These are phyloP conservation scores for Dysidea cf. avara DNA, from an alignment of 37 sponge, comb jelly and placozoan genomes.

Conservation along the genomic window DNA sequence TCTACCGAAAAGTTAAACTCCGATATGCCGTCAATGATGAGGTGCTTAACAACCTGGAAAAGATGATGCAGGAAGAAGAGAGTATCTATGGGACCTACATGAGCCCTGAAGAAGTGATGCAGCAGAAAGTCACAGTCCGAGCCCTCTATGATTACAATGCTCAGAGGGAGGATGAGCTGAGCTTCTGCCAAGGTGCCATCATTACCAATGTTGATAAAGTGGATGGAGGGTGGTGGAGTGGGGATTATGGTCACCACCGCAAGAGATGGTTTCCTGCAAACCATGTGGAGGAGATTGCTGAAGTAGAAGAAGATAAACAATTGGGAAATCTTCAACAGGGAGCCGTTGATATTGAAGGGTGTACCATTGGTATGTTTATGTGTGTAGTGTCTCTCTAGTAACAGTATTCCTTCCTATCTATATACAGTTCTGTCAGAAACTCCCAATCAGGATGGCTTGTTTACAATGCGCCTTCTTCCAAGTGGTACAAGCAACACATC, in stretches of 20 bases:
- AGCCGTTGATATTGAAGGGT: conserved; percentile 62
- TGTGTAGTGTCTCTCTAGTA: too few relatives aligned
- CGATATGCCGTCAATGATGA: conserved; percentile 93
- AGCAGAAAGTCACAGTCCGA: conserved; percentile 53
- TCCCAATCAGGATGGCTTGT: neutral
- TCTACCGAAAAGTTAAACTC: conserved; percentile 93
- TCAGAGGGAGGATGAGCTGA: conserved; percentile 76
- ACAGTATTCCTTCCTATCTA: too few relatives aligned
- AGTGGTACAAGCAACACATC: neutral
- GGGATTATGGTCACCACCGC: conserved; percentile 51
- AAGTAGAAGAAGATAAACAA: conserved; percentile 53
- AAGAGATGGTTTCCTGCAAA: conserved; percentile 82
- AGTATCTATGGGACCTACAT: conserved; percentile 24
- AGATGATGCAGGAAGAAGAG: conserved; percentile 10
- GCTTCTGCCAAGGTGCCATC: conserved; percentile 86
- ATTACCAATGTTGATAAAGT: conserved; percentile 92
- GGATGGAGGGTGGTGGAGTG: conserved; percentile 80
- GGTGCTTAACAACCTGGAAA: conserved; percentile 65
- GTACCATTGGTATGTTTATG: conserved; percentile 26
- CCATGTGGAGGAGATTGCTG: conserved; percentile 81
- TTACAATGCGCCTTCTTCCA: neutral
- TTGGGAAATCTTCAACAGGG: conserved; percentile 83
- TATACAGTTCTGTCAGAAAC: neutral
- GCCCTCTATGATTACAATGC: conserved; percentile 88
- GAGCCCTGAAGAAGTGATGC: neutral